phyloP scores from a whole-genome alignment of 2,113 vertebrate genomes.

The Ciconia maguari region DNA sequence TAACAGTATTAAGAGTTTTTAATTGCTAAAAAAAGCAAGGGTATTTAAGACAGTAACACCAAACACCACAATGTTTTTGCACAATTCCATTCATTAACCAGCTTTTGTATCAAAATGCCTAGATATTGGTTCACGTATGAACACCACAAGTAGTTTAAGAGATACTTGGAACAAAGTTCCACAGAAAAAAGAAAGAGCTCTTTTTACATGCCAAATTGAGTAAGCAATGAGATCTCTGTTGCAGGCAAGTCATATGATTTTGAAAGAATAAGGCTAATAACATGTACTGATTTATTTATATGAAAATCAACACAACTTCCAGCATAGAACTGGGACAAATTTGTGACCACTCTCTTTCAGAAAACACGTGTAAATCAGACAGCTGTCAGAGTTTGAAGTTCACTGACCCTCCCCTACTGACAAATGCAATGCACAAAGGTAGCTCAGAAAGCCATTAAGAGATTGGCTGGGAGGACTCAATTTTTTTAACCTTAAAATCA shows the following conservation, averaged over 20 bases:
- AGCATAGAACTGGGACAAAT: neutral
- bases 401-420: slow-evolving; percentile 24
- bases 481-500: slow-evolving; percentile 6
- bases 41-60: neutral
- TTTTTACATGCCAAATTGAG: neutral
- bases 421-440: slow-evolving; percentile 33
- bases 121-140: neutral
- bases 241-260: neutral
- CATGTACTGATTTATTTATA: slow-evolving; percentile 30
- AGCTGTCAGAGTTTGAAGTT: slow-evolving; percentile 17
- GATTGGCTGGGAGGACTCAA: neutral
- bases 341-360: neutral
- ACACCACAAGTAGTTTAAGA: neutral
- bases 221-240: slow-evolving; percentile 38
- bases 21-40: neutral
- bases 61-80: neutral
- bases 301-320: slow-evolving; percentile 12
- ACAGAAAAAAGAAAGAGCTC: slow-evolving; percentile 3
- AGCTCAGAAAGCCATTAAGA: slow-evolving; percentile 46
- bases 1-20: neutral
- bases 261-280: slow-evolving; percentile 25
- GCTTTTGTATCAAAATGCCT: neutral
- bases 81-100: neutral
- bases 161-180: neutral
- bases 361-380: slow-evolving; percentile 21